phyloP scores from a whole-genome alignment of 1,140 invertebrate species.

The Panagrolaimus sp. region DNA sequence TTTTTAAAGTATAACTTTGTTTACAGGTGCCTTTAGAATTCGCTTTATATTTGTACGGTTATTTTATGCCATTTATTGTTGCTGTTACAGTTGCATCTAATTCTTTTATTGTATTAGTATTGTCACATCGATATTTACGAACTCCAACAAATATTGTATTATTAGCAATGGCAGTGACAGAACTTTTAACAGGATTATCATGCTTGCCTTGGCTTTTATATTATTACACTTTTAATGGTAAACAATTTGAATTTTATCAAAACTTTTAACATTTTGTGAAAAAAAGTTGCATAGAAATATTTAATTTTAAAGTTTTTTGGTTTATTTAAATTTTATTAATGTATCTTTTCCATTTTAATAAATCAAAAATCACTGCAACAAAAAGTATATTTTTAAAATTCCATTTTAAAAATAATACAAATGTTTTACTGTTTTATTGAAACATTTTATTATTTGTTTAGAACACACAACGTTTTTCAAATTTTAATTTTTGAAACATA shows the following conservation, averaged over 20 bases:
- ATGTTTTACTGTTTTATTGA: too few relatives aligned
- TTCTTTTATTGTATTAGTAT: constrained; percentile 73
- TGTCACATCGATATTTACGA: constrained; percentile 66
- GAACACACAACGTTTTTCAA: too few relatives aligned
- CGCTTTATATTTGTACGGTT: constrained; percentile 55
- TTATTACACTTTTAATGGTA: constrained; percentile 55
- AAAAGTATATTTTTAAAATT: too few relatives aligned
- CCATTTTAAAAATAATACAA: too few relatives aligned
- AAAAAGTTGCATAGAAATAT: too few relatives aligned
- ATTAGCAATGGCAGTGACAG: constrained; percentile 79
- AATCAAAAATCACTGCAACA: too few relatives aligned
- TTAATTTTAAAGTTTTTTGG: too few relatives aligned
- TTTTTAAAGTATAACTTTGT: neutral
- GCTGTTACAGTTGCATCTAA: constrained; percentile 80
- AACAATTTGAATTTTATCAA: neutral
- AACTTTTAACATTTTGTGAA: too few relatives aligned
- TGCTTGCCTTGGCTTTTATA: constrained; percentile 56
- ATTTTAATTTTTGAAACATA: too few relatives aligned
- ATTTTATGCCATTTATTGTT: constrained; percentile 63
- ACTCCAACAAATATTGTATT: constrained; percentile 69
- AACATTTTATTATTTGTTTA: too few relatives aligned
- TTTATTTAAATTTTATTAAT: too few relatives aligned
- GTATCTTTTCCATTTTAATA: too few relatives aligned
- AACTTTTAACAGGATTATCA: constrained; percentile 74
- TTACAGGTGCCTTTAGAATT: constrained; percentile 52